Evolutionary conservation across 2,113 vertebrate species (phyloP).

Genomic region (Sminthopsis crassicaudata): DNA sequence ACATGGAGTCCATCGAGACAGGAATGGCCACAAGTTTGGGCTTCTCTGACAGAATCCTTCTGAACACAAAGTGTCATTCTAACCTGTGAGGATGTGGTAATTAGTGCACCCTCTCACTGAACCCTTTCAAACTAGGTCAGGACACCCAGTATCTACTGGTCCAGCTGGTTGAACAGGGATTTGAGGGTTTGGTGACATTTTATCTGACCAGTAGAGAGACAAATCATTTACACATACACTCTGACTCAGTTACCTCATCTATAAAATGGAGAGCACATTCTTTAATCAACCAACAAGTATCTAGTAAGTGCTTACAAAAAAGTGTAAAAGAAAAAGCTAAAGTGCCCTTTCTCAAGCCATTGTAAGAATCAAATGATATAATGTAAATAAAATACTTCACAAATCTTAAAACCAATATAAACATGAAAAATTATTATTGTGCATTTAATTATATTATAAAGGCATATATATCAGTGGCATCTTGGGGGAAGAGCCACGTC

Average conservation of each 20-base stretch:
- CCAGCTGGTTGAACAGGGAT: fast-evolving
- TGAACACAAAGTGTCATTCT: background rate
- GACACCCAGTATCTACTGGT: background rate
- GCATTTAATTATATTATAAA: background rate
- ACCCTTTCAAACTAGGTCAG: background rate
- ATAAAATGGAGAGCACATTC: background rate
- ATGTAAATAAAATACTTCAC: background rate
- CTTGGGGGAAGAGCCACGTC: background rate
- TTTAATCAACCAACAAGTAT: background rate
- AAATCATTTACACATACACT: background rate
- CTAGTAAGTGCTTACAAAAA: background rate
- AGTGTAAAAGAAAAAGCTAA: background rate
- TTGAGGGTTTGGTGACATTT: background rate
- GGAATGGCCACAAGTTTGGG: background rate
- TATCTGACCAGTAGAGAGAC: background rate
- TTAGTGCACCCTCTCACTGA: background rate
- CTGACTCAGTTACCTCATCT: background rate
- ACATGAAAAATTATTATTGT: background rate
- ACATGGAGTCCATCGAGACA: background rate
- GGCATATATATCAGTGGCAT: background rate
- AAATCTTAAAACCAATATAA: background rate
- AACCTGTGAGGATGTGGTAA: background rate
- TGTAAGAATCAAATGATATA: background rate
- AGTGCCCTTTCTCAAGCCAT: background rate
- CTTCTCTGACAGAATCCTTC: background rate